Evolutionary conservation across 2,888 invertebrate genomes (phyloP), one percentile per base, ranked within the genome.

Genomic region (Tiphia femorata): DNA sequence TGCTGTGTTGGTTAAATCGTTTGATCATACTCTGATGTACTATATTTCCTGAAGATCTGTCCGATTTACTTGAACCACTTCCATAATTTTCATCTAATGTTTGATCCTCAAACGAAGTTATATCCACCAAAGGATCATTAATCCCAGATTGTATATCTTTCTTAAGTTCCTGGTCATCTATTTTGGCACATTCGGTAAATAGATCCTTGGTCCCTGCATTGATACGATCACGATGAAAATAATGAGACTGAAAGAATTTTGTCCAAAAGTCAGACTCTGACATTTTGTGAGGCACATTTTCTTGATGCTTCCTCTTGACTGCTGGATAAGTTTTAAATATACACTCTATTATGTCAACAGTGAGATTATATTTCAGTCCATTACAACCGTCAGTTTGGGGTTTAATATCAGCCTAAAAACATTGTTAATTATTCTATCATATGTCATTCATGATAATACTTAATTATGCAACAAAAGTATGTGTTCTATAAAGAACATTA

Each of bases 291-390:
- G 99, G 99, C 29, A 99, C 99, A 84, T 96, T 92, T 83, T 99
- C 98, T 54, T 92, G 86, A 84, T 98, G 97, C 88, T 98, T 98
- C 87, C 93, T 93, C 79, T 96, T 93, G 0, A 99, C 99, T 69
- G 97, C 96, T 16, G 99, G 99, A 87, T 99, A 99, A 59, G 99
- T 98, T 86, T 96, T 96, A 84, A 99, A 99, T 86, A 99, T 97
- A 74, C 97, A 96, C 78, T 97, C 95, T 82, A 99, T 98, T 49
- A 98, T 93, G 83, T 99, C 99, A 49, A 94, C 90, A 3, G 97
- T 98, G 46, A 99, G 89, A 84, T 98, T 99, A 84, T 99, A 97
- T 82, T 96, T 96, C 27, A 98, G 89, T 43, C 97, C 97, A 84
- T 97, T 98, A 77, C 95, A 95, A 20, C 97, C 98, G 82, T 98